phyloP scores from a whole-genome alignment of 2,888 invertebrate genomes.

The Antheraea assamensis region DNA sequence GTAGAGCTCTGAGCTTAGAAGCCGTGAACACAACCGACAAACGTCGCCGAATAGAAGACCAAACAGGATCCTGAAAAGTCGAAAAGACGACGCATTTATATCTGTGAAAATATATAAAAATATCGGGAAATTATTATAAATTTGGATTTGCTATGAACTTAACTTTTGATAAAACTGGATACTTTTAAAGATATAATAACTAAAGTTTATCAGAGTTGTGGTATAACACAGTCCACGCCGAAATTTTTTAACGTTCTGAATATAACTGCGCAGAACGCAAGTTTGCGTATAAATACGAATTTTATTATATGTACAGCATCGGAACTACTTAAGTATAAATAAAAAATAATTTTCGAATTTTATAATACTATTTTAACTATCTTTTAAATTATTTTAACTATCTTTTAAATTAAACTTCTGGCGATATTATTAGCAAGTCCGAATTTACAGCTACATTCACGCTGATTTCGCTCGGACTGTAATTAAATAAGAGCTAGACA shows the following conservation, averaged over 20 bases:
- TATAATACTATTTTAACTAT: too few relatives aligned
- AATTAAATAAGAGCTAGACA: background rate
- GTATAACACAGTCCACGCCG: background rate
- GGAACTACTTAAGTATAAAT: too few relatives aligned
- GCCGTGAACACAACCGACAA: slow-evolving; percentile 47
- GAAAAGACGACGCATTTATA: background rate
- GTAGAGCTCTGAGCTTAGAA: slow-evolving; percentile 40
- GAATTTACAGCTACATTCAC: too few relatives aligned
- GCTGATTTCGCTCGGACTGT: too few relatives aligned
- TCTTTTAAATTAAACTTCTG: too few relatives aligned
- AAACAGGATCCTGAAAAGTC: slow-evolving; percentile 40
- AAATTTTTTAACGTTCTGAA: too few relatives aligned
- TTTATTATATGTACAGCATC: too few relatives aligned
- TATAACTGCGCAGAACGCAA: background rate
- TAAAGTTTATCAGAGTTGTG: background rate
- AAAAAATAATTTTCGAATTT: too few relatives aligned
- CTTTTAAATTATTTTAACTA: too few relatives aligned
- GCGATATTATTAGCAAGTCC: too few relatives aligned
- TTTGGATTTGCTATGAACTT: background rate
- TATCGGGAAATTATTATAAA: background rate
- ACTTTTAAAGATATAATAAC: background rate
- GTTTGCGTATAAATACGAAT: too few relatives aligned
- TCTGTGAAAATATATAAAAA: background rate
- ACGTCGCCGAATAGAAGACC: slow-evolving; percentile 44
- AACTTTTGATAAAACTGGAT: background rate